Evolutionary conservation across 2,888 invertebrate species (phyloP), one percentile per base, ranked within the genome.

Genomic region (Calameuta pallipes): DNA sequence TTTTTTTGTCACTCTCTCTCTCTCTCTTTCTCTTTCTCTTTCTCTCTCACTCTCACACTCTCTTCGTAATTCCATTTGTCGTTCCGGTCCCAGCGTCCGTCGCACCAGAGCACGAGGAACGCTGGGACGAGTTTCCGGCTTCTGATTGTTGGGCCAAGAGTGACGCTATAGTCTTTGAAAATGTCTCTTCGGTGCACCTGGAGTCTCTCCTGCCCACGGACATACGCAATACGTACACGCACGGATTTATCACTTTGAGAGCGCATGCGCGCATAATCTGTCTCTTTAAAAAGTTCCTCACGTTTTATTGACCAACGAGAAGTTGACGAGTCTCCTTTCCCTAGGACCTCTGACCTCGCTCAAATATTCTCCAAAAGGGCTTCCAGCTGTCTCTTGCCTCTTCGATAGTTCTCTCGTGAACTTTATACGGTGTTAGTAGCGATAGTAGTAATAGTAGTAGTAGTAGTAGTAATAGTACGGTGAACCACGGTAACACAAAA

Each of bases 281-380:
- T 36, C 31, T 74, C 74, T 30, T 36, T 36, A 35, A 35, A 74
- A 74, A 31, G n/a, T 74, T 31, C n/a, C 35, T 74, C 79, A 81
- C 78, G 79, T 78, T 80, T 80, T 76, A 76, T 56, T 83, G 87
- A 87, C 88, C 87, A 87, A 83, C 87, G 85, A 88, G 88, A 85
- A 87, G 84, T 82, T 81, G 85, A 86, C 87, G 87, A 86, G 83
- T 85, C 82, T 78, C 79, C 83, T 77, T 77, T 83, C 82, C 80
- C 80, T 41, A 41, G 41, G 41, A 41, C 41, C 41, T 1, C 41
- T 15, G 41, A 41, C 41, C 41, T 41, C 15, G 15, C 15, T 15
- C 41, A 0, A 41, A 15, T 15, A 41, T 15, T 15, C 15, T 6
- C 41, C 15, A 6, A 41, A 41, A 15, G 15, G 41, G 41, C 15